phyloP scores from a whole-genome alignment of 2,888 invertebrate genomes.

The Nemoura dubitans region DNA sequence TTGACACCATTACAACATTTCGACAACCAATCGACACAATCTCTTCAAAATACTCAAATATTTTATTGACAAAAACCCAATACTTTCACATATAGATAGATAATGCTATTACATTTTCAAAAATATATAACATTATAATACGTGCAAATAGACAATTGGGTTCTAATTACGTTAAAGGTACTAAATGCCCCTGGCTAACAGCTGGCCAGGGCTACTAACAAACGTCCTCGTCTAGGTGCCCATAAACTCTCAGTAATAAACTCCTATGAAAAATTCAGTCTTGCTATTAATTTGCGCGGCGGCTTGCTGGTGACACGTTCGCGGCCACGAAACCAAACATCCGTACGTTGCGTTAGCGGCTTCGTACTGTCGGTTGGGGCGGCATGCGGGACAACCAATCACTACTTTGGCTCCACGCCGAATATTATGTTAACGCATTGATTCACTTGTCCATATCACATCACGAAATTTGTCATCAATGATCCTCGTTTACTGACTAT shows the following conservation, averaged over 20 bases:
- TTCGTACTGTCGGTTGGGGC: too few relatives aligned
- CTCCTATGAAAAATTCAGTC: conserved; percentile 44
- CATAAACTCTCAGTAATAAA: conserved; percentile 30
- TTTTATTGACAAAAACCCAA: conserved; percentile 35
- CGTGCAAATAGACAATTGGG: background rate
- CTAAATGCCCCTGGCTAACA: background rate
- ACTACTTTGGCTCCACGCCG: background rate
- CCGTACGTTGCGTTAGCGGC: too few relatives aligned
- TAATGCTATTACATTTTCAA: conserved; percentile 33
- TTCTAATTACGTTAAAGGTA: background rate
- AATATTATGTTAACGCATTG: background rate
- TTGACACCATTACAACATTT: background rate
- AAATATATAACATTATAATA: conserved; percentile 40
- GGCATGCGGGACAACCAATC: background rate
- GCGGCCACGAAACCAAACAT: too few relatives aligned
- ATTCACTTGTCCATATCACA: background rate
- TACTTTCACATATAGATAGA: conserved; percentile 24
- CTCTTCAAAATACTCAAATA: background rate
- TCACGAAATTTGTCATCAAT: background rate
- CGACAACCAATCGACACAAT: background rate
- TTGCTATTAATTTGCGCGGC: conserved; percentile 40
- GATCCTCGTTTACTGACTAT: background rate
- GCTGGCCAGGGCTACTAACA: background rate
- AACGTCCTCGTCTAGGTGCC: background rate
- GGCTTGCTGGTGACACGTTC: background rate